phyloP scores from a whole-genome alignment of 2,797 vertebrate genomes.

The Chanos chanos region DNA sequence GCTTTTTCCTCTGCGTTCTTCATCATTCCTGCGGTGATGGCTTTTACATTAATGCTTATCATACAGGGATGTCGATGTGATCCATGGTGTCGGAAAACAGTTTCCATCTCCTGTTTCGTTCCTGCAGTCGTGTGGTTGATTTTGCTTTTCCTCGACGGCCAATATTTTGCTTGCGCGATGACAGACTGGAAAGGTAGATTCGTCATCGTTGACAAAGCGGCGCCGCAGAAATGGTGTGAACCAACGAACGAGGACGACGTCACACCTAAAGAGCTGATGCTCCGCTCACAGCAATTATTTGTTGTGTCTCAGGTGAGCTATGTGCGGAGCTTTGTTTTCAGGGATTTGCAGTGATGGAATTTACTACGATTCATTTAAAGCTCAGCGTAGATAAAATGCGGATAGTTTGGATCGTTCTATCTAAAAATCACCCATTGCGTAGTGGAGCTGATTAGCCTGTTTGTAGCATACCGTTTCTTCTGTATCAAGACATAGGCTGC shows the following conservation, averaged over 20 bases:
- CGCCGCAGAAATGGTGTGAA: constrained; percentile 75
- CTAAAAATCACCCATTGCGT: no score
- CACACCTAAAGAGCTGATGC: constrained; percentile 67
- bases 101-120: constrained; percentile 67
- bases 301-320: constrained; percentile 75
- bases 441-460: constrained; percentile 41
- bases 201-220: constrained; percentile 72
- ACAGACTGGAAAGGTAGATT: constrained; percentile 73
- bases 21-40: constrained; percentile 74
- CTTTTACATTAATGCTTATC: constrained; percentile 73
- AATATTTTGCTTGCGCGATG: constrained; percentile 76
- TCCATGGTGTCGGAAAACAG: constrained; percentile 59
- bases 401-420: no score
- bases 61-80: constrained; percentile 72
- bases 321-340: no score
- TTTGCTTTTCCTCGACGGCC: constrained; percentile 73
- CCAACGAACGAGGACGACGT: constrained; percentile 64
- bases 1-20: constrained; percentile 73
- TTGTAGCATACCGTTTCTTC: neutral
- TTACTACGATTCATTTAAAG: no score
- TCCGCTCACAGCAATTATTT: constrained; percentile 70
- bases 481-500: neutral
- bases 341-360: no score
- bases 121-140: constrained; percentile 73
- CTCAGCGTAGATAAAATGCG: no score